Conservation (phyloP, 2,797 vertebrate species). For the Acanthis flammea region DNA sequence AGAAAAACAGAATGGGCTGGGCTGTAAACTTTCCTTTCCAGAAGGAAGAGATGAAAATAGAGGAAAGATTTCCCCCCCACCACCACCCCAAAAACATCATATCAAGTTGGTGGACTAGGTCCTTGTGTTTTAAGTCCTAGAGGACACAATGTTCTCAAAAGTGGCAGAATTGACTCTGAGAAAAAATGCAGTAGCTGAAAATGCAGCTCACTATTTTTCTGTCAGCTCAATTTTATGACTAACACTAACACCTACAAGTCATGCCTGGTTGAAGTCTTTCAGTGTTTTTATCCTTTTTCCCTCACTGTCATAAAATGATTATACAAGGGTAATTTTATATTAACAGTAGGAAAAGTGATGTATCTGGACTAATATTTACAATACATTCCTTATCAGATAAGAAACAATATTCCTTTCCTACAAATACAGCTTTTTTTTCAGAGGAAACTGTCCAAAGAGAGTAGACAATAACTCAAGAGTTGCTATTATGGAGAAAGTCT, state of each 20-base stretch:
- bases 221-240: neutral
- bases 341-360: neutral
- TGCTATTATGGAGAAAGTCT: neutral
- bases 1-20: neutral
- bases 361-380: neutral
- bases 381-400: neutral
- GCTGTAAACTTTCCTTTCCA: neutral
- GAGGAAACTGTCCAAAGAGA: neutral
- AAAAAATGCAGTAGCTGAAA: neutral
- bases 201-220: neutral
- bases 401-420: neutral
- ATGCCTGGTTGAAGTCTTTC: neutral
- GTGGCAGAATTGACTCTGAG: neutral
- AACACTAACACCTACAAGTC: neutral
- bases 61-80: neutral
- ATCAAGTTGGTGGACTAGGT: neutral
- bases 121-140: neutral
- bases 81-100: neutral
- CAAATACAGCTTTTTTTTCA: neutral
- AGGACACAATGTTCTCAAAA: neutral
- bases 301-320: neutral
- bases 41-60: neutral
- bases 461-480: neutral
- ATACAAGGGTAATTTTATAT: neutral
- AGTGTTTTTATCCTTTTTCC: neutral